Conservation (phyloP, 2,113 vertebrate genomes). For the Zosterops japonicus region DNA sequence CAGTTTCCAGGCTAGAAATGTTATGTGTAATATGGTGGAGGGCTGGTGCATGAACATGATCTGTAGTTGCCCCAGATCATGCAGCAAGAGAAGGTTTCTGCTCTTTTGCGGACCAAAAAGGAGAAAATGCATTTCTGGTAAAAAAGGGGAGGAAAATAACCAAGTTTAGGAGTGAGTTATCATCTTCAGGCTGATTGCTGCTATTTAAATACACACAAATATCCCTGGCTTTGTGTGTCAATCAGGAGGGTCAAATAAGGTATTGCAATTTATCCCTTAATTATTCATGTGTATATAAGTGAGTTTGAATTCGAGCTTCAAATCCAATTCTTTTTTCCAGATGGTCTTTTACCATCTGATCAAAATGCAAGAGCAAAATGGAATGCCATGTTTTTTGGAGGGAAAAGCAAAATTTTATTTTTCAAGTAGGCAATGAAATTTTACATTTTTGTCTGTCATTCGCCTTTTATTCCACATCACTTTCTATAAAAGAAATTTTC, state of each 20-base stretch:
- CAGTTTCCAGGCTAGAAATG: background rate
- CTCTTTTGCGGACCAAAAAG: background rate
- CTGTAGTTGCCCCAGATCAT: background rate
- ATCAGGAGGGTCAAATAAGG: background rate
- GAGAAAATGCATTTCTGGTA: background rate
- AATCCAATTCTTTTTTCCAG: background rate
- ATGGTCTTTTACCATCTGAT: background rate
- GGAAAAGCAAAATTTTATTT: background rate
- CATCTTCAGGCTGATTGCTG: background rate
- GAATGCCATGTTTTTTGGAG: background rate
- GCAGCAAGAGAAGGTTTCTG: background rate
- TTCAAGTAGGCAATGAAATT: background rate
- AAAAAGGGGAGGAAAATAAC: background rate
- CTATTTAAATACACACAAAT: background rate
- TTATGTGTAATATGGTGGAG: rapidly evolving
- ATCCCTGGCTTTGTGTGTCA: background rate
- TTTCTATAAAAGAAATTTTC: background rate
- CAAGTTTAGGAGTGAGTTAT: background rate
- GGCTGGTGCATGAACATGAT: background rate
- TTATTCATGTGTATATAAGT: background rate
- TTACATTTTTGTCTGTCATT: background rate
- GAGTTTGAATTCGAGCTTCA: background rate
- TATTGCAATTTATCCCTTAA: background rate
- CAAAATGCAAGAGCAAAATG: background rate
- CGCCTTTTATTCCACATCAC: background rate